These are phyloP conservation scores for Liopterus haemorrhoidalis DNA, from an alignment of 2,888 invertebrate genomes.

Conservation along the genomic window DNA sequence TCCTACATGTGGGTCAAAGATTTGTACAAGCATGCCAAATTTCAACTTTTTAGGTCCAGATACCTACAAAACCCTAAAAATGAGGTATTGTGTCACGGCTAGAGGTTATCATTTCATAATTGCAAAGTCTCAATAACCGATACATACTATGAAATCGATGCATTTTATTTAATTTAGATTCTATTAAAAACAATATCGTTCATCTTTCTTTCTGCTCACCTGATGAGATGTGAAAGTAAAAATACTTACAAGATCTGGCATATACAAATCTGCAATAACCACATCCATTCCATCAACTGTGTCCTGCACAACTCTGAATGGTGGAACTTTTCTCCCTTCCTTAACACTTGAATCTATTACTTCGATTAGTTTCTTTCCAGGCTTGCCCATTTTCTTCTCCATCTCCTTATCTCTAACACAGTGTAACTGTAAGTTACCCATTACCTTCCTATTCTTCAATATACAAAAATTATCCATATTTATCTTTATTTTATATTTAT, in stretches of 20 bases:
- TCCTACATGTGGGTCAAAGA: too few relatives aligned
- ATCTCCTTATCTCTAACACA: slow-evolving; percentile 66
- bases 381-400: slow-evolving; percentile 42
- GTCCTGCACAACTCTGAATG: slow-evolving; percentile 55
- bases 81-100: too few relatives aligned
- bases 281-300: slow-evolving; percentile 51
- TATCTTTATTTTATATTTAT: slow-evolving; percentile 70
- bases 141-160: too few relatives aligned
- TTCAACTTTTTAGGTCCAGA: too few relatives aligned
- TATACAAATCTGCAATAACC: slow-evolving; percentile 57
- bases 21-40: too few relatives aligned
- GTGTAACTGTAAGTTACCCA: slow-evolving; percentile 69
- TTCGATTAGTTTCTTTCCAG: slow-evolving; percentile 26
- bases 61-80: too few relatives aligned
- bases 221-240: slow-evolving; percentile 8
- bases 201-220: neutral
- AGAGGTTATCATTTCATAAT: too few relatives aligned
- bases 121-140: too few relatives aligned
- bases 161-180: too few relatives aligned
- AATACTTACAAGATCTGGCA: slow-evolving; percentile 53
- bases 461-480: slow-evolving; percentile 60
- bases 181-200: neutral
- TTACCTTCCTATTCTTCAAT: slow-evolving; percentile 66
- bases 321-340: slow-evolving; percentile 45
- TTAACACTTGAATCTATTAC: slow-evolving; percentile 35